A percentile compares a stretch with the other conserved stretches of the same genome.
Evolutionary conservation across 2,113 vertebrate species (phyloP).

Genomic region (Callospermophilus lateralis): DNA sequence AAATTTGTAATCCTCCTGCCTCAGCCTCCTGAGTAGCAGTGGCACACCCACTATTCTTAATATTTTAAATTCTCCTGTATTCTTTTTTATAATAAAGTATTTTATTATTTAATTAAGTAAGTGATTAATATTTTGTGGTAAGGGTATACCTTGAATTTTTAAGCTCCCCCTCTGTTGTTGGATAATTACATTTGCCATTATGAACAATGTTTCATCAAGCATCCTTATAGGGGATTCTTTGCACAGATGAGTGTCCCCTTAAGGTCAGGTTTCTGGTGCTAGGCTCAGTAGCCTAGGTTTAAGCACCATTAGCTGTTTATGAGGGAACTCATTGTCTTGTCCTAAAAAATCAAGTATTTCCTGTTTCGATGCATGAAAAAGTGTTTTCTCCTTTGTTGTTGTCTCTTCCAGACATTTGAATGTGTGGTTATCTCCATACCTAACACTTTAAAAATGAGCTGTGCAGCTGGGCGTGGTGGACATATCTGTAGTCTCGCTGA

Average conservation of each 20-base stretch:
- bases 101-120: not conserved
- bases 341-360: not conserved
- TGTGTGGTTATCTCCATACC: not conserved
- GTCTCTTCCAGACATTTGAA: not conserved
- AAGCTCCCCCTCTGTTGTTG: not conserved
- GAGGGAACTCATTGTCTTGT: not conserved
- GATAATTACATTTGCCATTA: not conserved
- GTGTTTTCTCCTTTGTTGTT: not conserved
- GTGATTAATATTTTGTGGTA: not conserved
- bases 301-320: accelerated
- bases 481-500: too few species aligned
- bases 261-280: accelerated
- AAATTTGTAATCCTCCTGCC: too few species aligned
- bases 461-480: accelerated
- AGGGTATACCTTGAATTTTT: not conserved
- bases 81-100: not conserved
- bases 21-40: too few species aligned
- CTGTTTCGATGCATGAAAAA: not conserved
- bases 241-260: not conserved
- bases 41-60: too few species aligned
- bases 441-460: not conserved
- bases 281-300: accelerated
- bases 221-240: not conserved
- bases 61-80: not conserved
- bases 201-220: not conserved